A percentile compares a stretch with the other conserved stretches of the same genome.
Conservation (phyloP, 1,140 invertebrate genomes). For the Vollenhovia emeryi region DNA sequence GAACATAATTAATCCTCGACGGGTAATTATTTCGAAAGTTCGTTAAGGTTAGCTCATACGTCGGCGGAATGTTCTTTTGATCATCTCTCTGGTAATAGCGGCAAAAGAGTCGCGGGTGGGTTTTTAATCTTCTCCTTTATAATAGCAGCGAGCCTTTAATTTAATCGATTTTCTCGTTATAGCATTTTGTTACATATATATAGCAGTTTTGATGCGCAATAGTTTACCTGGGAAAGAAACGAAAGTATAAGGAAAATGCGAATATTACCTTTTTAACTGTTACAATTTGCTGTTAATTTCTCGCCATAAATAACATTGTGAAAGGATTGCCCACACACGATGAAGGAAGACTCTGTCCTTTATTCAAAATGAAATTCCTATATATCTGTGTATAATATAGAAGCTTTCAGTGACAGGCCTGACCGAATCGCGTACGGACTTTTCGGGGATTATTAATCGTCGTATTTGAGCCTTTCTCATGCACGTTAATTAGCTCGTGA, state of each 20-base stretch:
- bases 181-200: slow-evolving; percentile 16
- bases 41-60: slow-evolving; percentile 62
- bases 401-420: background rate
- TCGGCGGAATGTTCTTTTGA: slow-evolving; percentile 63
- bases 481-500: slow-evolving; percentile 61
- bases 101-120: slow-evolving; percentile 49
- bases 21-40: slow-evolving; percentile 65
- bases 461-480: background rate
- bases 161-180: slow-evolving; percentile 41
- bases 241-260: background rate
- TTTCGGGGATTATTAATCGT: background rate
- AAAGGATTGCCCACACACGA: background rate
- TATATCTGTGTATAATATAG: background rate
- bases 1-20: slow-evolving; percentile 57
- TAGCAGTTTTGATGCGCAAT: background rate
- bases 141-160: slow-evolving; percentile 56
- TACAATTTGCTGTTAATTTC: slow-evolving; percentile 12
- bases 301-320: background rate
- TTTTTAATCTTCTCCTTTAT: slow-evolving; percentile 63
- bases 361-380: background rate
- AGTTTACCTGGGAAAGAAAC: background rate
- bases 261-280: slow-evolving; percentile 25
- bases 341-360: background rate
- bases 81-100: slow-evolving; percentile 59
- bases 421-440: background rate